Evolutionary conservation across 1,140 invertebrate species (phyloP), one percentile per base, ranked within the genome.

Genomic region (Drosophila orena): DNA sequence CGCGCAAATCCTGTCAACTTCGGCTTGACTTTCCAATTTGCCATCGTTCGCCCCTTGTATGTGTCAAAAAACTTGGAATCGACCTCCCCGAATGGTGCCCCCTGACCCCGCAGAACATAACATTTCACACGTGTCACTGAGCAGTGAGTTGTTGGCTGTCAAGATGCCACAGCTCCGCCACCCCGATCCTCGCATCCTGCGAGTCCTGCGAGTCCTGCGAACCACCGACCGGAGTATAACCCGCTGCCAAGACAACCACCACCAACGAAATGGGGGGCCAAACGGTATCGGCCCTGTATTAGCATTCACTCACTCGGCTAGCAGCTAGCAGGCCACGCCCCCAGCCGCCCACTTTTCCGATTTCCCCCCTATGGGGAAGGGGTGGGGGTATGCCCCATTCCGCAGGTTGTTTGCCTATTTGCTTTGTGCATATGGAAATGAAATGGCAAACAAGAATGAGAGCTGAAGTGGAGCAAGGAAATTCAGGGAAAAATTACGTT

Each of bases 61-160:
- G 68, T 88, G 84, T 83, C 83, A 83, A 89, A 79, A 71, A 89
- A 65, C 76, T 83, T 58, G 56, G 56, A 76, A 52, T 49, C 70
- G 49, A 49, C 14, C 37, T 40, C 49, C 40, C 49, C 2, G 20
- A 30, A 20, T 20, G 0, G n/a, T 17, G 4, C n/a, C 53, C 30
- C 30, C 54, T 43, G 65, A 61, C 64, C 66, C 58, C 30, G 55
- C 75, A 79, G 64, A 65, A 70, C 65, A 71, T 42, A 88, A 79
- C 79, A 79, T 83, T 89, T 88, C 79, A 79, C 79, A 76, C 84
- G 64, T 89, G 84, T 88, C 83, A 88, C 79, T 83, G 84, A 86
- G 64, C 84, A 89, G 65, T 77, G 71, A 86, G 83, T 85, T 81
- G 68, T 81, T 88, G 69, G 49, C 76, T 64, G 65, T 72, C 75